Evolutionary conservation across 1,140 invertebrate species (phyloP), one percentile per base, ranked within the genome.

Genomic region (Pinna nobilis): DNA sequence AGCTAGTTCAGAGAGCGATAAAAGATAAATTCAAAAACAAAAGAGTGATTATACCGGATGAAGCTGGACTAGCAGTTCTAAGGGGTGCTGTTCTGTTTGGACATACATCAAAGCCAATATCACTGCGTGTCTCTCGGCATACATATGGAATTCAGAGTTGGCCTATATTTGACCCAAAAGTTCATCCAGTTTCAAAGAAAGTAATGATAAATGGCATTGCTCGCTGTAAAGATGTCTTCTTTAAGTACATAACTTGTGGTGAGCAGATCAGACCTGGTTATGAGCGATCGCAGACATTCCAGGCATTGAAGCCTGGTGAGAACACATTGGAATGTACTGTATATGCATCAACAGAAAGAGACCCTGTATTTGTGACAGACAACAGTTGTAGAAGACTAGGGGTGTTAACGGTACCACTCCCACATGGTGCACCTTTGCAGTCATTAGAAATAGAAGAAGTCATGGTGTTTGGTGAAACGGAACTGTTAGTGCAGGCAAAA

Each of bases 401-500:
- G 1, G 35, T 57, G n/a, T 41, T 72, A 9, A 72, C 70, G 5
- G 60, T 72, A n/a, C 70, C 49, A 1, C 28, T 72, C 28, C 35
- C 60, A 41, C 18, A 50, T 59, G n/a, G 37, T 1, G 23, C 33
- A 44, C 39, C 70, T 18, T 32, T 3, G 13, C 47, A 65, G 33
- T 30, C 51, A 18, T 20, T 72, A 20, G 64, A 74, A 44, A 61
- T 74, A 5, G 55, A 67, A 30, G 71, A 74, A 32, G 68, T 57
- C 0, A 66, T 74, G 64, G 53, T 74, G 37, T 74, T 74, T 67
- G 71, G 64, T 23, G 64, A 74, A 23, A 74, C 64, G 49, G 64
- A 67, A 67, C 33, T 74, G 15, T n/a, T 28, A 13, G 47, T 74
- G 1, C 37, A 20, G 11, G 71, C 55, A 28, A 60, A 55, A 39